These are phyloP conservation scores for Cheumatopsyche charites DNA, from an alignment of 1,140 invertebrate species.

Conservation along the genomic window DNA sequence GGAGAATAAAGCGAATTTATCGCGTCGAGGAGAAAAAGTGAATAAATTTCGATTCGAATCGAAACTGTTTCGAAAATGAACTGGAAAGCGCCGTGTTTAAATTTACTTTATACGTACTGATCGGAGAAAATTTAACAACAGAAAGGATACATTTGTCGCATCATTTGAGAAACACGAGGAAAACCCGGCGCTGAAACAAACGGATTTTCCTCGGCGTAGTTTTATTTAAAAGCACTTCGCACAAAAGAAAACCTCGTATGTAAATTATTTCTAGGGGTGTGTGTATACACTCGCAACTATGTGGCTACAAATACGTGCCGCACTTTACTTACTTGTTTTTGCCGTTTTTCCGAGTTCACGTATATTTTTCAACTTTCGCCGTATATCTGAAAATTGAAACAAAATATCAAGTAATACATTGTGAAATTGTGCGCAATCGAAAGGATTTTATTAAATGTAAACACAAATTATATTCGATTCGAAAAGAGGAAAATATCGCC, in stretches of 20 bases:
- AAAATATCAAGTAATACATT: no score
- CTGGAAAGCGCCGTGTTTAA: neutral
- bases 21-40: no score
- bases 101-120: neutral
- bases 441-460: no score
- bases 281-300: neutral
- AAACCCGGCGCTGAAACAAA: conserved; percentile 4
- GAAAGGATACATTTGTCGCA: neutral
- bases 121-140: neutral
- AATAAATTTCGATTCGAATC: no score
- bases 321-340: conserved; percentile 22
- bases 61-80: no score
- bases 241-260: conserved; percentile 32
- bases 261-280: conserved; percentile 36
- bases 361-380: neutral
- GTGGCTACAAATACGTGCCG: neutral
- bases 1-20: no score
- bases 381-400: neutral
- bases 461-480: no score
- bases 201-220: conserved; percentile 18
- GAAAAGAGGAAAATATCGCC: no score
- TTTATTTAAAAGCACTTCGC: conserved; percentile 27
- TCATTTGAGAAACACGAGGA: conserved; percentile 22
- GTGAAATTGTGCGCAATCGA: no score
- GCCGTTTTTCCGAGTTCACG: neutral